Conservation (phyloP, 2,888 invertebrate species). For the Prosopocoilus inquinatus region DNA sequence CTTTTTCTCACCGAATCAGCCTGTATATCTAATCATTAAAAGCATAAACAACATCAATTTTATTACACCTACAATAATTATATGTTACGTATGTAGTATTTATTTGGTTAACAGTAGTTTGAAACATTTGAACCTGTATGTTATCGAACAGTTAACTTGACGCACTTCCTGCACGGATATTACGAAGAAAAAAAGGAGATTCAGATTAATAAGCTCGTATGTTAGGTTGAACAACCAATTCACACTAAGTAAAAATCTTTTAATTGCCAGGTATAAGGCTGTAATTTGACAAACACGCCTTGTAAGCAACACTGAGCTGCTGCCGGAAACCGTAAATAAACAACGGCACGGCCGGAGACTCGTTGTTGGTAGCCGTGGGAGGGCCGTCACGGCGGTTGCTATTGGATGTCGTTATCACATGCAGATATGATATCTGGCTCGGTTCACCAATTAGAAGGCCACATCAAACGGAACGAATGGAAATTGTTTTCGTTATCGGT, state of each 20-base stretch:
- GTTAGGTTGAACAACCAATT: not conserved
- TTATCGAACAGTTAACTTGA: too few relatives aligned
- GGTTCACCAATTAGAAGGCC: conserved; percentile 4
- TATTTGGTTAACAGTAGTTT: too few relatives aligned
- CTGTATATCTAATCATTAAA: too few relatives aligned
- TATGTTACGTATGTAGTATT: too few relatives aligned
- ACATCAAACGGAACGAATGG: conserved; percentile 2
- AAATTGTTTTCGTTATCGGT: conserved; percentile 1
- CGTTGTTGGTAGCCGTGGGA: not conserved
- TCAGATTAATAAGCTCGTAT: too few relatives aligned
- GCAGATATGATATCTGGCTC: conserved; percentile 1
- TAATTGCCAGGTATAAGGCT: not conserved
- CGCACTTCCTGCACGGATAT: too few relatives aligned
- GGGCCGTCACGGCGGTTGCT: not conserved
- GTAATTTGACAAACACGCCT: not conserved
- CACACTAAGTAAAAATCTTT: conserved; percentile 9
- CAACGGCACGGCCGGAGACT: not conserved
- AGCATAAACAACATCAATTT: too few relatives aligned
- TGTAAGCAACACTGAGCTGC: not conserved
- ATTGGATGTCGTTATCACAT: conserved; percentile 7
- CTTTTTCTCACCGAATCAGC: too few relatives aligned
- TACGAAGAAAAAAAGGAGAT: too few relatives aligned
- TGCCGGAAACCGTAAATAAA: not conserved
- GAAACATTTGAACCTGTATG: too few relatives aligned
- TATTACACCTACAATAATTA: too few relatives aligned